Conservation (phyloP, 2,797 vertebrate species). For the Peromyscus eremicus region DNA sequence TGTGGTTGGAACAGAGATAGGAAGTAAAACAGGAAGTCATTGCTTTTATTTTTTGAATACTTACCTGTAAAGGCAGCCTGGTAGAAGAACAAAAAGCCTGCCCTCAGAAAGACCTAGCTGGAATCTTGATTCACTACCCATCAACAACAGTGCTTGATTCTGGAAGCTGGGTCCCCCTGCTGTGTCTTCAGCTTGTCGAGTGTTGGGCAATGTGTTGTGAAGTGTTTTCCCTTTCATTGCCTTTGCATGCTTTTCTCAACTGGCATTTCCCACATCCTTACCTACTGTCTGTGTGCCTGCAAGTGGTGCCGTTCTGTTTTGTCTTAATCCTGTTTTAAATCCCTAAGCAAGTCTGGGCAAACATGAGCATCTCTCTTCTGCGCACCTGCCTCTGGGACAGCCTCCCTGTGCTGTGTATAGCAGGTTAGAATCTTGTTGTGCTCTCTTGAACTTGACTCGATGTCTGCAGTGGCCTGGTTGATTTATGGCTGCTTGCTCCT, state of each 20-base stretch:
- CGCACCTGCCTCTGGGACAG: background rate
- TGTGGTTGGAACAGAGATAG: background rate
- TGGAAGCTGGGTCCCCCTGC: background rate
- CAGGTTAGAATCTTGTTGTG: constrained; percentile 35
- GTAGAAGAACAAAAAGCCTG: background rate
- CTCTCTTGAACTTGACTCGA: constrained; percentile 50
- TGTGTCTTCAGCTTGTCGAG: background rate
- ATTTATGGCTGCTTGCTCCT: constrained; percentile 62
- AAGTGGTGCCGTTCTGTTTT: constrained; percentile 4
- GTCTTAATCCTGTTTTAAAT: constrained; percentile 55
- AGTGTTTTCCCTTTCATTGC: background rate
- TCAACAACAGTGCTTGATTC: background rate
- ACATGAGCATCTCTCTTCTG: background rate
- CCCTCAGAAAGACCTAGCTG: background rate
- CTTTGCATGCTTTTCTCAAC: background rate
- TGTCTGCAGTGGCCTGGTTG: constrained; percentile 45
- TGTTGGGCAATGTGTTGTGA: background rate
- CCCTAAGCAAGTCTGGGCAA: background rate
- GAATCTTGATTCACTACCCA: background rate
- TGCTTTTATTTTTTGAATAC: background rate
- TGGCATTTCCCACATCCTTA: background rate
- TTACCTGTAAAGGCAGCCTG: background rate
- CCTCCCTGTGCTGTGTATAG: background rate
- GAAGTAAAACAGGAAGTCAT: background rate
- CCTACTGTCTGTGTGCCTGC: background rate